Evolutionary conservation across 2,113 vertebrate species (phyloP), one percentile per base, ranked within the genome.

Genomic region (Mobula birostris): DNA sequence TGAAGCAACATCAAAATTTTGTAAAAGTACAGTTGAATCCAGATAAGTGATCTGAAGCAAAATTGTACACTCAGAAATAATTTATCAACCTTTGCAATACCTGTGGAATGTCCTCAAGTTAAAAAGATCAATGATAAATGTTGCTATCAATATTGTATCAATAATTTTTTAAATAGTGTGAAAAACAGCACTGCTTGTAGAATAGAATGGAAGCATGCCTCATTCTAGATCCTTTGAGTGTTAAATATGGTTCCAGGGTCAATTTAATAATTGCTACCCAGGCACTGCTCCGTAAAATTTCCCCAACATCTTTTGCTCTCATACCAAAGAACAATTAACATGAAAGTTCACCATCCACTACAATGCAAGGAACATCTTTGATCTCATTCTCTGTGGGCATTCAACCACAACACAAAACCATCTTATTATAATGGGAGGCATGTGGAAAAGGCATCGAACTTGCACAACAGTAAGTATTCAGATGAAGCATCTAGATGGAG

Each of bases 31-130:
- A 74, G 91, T 56, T 56, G 24, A 56, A 29, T 93, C 70, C 36
- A 48, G 19, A 93, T 93, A 74, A 93, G 5, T 48, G 40, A 29
- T 93, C 19, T 93, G 68, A 93, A 93, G 66, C 48, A 87, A 74
- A 93, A 76, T 91, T 90, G n/a, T 66, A 72, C 32, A 36, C 36
- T 5, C 17, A 5, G 9, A 48, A 32, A 66, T 63, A 92, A 72
- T 70, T 92, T 68, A 74, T 27, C 40, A 93, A 93, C 24, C 70
- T 74, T 93, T 56, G 40, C 11, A 56, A 27, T 1, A 36, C 21
- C 91, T 48, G 21, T 5, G 7, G 61, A 66, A 90, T 63, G 48
- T 8, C 74, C 72, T 74, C 88, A 70, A 82, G 61, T 92, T 92
- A 29, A 92, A 70, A 32, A 17, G 88, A 14, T 92, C 36, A 74